Base-by-base conservation (phyloP, 1,140 invertebrate genomes). In the Cyclargus thomasi region DNA sequence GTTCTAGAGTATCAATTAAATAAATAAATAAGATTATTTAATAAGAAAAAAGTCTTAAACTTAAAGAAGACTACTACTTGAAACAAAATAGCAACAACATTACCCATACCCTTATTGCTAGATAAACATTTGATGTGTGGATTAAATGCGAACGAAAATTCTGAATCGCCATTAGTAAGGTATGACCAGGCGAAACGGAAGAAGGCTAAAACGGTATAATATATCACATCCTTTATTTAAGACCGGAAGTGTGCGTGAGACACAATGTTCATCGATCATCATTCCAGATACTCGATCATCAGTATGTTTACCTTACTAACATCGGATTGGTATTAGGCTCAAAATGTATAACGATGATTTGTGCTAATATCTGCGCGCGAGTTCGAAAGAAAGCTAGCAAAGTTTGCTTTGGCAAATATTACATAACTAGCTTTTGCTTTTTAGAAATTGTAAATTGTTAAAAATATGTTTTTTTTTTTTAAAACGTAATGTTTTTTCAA, bases 221-320 rank as follows among this genome's bases (percentile, higher is more conserved):
- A 79, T 77, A 78, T 82, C 72, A 79, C 74, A 75, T 74, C 73
- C 74, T 73, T 69, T 71, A 72, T 71, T 74, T 70, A 70, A 67
- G 74, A 72, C 75, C 76, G 65, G 70, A 80, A 81, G 73, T 77
- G 79, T 83, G 85, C 83, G 85, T 86, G 71, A 75, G 78, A 84
- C 79, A 86, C 80, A 77, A 81, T n/a, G 82, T 85, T 81, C 88
- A 90, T 90, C 85, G 88, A 90, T 90, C 88, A 88, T 88, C 80
- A 82, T 83, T 79, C 75, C 72, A 75, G 70, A 74, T 79, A 69
- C 77, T 87, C 82, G 74, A 86, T 90, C 88, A 90, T 90, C 88
- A 88, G 78, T 70, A 62, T 86, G 86, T 90, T 86, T 86, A 78
- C 78, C 76, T 69, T 72, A 68, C 65, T 69, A 81, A 90, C 87